phyloP scores from a whole-genome alignment of 2,888 invertebrate genomes.

The Elysia crispata region DNA sequence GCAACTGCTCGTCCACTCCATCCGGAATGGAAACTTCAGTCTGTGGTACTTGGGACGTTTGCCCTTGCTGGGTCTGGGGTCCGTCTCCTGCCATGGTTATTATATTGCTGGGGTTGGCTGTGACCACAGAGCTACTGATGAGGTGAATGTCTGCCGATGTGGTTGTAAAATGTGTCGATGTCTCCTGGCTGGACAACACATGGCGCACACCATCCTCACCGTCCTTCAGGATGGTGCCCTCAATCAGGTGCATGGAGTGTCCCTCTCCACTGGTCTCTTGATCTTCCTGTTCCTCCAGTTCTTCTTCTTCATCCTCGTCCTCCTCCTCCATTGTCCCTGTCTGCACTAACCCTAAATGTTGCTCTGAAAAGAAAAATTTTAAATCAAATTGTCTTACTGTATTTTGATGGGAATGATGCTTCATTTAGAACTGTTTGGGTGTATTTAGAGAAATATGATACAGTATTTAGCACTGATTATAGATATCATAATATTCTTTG shows the following conservation, averaged over 20 bases:
- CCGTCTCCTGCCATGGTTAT: too few species aligned
- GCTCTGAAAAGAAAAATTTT: slow-evolving; percentile 13
- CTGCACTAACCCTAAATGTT: slow-evolving; percentile 33
- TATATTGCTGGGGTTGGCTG: too few species aligned
- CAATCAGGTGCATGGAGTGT: slow-evolving; percentile 42
- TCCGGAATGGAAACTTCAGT: too few species aligned
- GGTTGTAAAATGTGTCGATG: too few species aligned
- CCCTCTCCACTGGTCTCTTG: not conserved
- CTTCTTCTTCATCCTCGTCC: slow-evolving; percentile 37
- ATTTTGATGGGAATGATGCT: not conserved
- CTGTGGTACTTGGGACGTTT: too few species aligned
- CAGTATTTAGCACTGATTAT: not conserved
- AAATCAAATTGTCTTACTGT: not conserved
- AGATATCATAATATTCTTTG: too few species aligned
- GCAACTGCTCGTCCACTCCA: too few species aligned
- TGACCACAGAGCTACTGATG: too few species aligned
- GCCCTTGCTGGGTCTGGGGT: too few species aligned
- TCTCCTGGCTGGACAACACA: too few species aligned
- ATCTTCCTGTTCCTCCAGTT: slow-evolving; percentile 35
- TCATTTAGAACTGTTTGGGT: not conserved
- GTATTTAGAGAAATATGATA: not conserved
- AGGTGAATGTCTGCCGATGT: too few species aligned
- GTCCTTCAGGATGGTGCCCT: slow-evolving; percentile 39
- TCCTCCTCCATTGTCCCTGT: slow-evolving; percentile 39
- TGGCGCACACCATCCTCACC: too few species aligned